phyloP scores from a whole-genome alignment of 2,797 vertebrate species.

The Bradypus variegatus region DNA sequence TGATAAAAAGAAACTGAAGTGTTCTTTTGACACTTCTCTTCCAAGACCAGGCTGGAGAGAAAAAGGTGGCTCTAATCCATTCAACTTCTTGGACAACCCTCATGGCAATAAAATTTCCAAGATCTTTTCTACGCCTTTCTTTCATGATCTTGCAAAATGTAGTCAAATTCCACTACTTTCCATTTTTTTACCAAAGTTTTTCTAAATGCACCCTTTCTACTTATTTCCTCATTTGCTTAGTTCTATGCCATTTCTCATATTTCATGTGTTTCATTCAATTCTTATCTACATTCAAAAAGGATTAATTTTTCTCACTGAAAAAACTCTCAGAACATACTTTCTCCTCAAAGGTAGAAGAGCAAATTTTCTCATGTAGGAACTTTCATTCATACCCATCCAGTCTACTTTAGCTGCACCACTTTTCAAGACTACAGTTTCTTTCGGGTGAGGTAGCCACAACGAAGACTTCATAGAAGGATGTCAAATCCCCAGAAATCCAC shows the following conservation, averaged over 20 bases:
- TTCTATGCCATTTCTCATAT: not conserved
- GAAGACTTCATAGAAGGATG: not conserved
- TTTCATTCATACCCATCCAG: conserved; percentile 18
- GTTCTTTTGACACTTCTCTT: not conserved
- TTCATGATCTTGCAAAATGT: not conserved
- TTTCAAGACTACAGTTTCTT: conserved; percentile 29
- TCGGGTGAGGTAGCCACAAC: not conserved
- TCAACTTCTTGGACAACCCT: not conserved
- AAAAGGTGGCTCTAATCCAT: not conserved
- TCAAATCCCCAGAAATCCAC: conserved; percentile 6
- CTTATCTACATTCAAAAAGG: conserved; percentile 4
- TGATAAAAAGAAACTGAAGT: not conserved
- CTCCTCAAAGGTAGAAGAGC: not conserved
- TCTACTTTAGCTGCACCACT: not conserved
- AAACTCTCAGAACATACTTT: not conserved
- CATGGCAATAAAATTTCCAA: not conserved
- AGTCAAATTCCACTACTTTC: not conserved
- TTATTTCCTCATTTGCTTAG: not conserved
- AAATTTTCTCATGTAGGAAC: not conserved
- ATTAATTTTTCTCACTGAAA: conserved; percentile 15
- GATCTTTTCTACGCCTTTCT: not conserved
- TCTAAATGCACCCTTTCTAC: not conserved
- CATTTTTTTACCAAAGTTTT: conserved; percentile 8
- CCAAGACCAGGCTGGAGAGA: not conserved
- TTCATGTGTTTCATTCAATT: not conserved